Evolutionary conservation across 2,797 vertebrate species (phyloP).

Genomic region (Columba guinea): DNA sequence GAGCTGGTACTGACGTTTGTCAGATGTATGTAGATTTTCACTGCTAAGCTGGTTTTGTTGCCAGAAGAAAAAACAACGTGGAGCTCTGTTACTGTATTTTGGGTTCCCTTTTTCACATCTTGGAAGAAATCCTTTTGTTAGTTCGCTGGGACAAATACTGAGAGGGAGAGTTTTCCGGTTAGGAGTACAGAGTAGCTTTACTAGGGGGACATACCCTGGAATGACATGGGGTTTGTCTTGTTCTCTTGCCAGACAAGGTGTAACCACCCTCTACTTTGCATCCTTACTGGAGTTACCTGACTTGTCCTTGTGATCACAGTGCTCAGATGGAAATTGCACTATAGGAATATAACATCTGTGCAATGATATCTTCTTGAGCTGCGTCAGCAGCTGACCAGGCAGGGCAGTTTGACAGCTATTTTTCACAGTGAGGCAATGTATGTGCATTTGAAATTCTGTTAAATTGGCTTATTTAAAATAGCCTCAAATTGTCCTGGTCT

Average conservation of each 20-base stretch:
- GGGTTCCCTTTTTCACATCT: neutral
- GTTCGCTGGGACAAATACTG: neutral
- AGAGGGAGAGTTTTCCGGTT: neutral
- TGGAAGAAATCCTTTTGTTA: neutral
- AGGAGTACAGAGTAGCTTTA: neutral
- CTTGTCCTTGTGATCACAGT: neutral
- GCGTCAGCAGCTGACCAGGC: conserved; percentile 6
- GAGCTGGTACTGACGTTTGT: neutral
- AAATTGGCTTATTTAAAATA: conserved; percentile 45
- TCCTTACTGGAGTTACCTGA: neutral
- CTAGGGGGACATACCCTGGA: neutral
- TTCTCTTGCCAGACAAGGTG: neutral
- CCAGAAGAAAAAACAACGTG: neutral
- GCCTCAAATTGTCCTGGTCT: conserved; percentile 1
- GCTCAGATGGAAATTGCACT: neutral
- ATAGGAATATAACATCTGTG: neutral
- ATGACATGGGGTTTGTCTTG: neutral
- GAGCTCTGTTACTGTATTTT: neutral
- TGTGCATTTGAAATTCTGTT: conserved; percentile 17
- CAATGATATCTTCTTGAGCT: neutral
- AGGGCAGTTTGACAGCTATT: conserved; percentile 22
- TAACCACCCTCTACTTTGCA: neutral
- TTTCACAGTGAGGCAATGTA: neutral
- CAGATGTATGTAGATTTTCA: neutral
- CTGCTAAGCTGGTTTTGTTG: neutral